These are phyloP conservation scores for Anastrepha ludens DNA, from an alignment of 1,140 invertebrate species.

Conservation along the genomic window DNA sequence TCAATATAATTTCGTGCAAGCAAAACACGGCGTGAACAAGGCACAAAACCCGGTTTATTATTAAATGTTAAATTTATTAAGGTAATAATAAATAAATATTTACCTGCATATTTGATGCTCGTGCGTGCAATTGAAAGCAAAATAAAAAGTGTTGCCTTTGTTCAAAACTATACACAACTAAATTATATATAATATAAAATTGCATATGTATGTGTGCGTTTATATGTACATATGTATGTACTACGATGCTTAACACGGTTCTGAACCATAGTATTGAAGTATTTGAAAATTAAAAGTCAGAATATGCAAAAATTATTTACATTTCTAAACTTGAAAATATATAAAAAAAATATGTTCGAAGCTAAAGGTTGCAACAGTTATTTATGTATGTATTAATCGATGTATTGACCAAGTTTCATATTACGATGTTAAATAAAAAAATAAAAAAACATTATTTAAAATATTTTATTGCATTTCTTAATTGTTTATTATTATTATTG, in stretches of 20 bases:
- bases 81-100: background rate
- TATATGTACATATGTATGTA: background rate
- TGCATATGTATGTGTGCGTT: too few relatives aligned
- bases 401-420: background rate
- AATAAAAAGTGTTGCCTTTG: background rate
- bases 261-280: background rate
- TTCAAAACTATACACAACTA: background rate
- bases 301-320: background rate
- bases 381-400: constrained; percentile 13
- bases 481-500: too few relatives aligned
- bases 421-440: constrained; percentile 18
- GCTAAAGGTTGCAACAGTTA: background rate
- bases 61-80: background rate
- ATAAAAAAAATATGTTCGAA: constrained; percentile 6
- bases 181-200: too few relatives aligned
- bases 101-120: too few relatives aligned
- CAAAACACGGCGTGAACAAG: background rate
- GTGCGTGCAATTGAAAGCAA: background rate
- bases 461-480: background rate
- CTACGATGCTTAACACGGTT: background rate
- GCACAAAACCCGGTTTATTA: background rate
- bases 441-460: background rate
- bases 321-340: background rate
- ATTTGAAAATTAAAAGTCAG: background rate
- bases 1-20: too few relatives aligned